phyloP scores from a whole-genome alignment of 2,113 vertebrate genomes.

The Tachysurus fulvidraco region DNA sequence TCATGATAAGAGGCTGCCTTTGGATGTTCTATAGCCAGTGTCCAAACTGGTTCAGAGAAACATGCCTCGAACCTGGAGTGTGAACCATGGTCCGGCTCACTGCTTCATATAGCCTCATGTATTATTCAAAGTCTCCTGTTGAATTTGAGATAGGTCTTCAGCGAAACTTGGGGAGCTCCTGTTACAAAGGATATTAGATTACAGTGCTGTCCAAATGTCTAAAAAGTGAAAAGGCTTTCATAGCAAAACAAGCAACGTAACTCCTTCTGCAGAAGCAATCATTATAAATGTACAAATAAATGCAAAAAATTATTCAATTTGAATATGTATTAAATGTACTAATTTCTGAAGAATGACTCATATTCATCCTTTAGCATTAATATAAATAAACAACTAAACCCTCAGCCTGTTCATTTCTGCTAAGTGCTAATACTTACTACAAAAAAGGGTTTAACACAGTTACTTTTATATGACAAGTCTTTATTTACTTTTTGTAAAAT shows the following conservation, averaged over 20 bases:
- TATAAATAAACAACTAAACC: not conserved
- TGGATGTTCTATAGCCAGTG: conserved; percentile 63
- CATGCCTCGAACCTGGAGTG: conserved; percentile 20
- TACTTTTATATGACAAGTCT: not conserved
- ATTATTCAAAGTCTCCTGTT: conserved; percentile 67
- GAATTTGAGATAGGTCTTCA: conserved; percentile 17
- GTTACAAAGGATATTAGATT: conserved; percentile 34
- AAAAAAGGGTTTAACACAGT: not conserved
- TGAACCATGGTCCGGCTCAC: conserved; percentile 52
- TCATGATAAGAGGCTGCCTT: conserved; percentile 67
- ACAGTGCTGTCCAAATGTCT: not conserved
- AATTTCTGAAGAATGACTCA: not conserved
- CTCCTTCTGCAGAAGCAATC: not conserved
- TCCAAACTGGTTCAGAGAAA: conserved; percentile 35
- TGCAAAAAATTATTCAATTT: not conserved
- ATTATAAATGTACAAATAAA: not conserved
- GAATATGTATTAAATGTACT: not conserved
- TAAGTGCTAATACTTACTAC: not conserved
- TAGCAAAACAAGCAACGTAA: not conserved
- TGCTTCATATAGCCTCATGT: conserved; percentile 52
- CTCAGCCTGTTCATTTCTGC: not conserved
- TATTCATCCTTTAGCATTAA: not conserved
- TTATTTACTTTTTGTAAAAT: conserved; percentile 21
- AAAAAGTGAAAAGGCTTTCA: not conserved
- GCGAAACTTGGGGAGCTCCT: conserved; percentile 17